phyloP scores from a whole-genome alignment of 2,888 invertebrate species.

The Tipula vernalis region DNA sequence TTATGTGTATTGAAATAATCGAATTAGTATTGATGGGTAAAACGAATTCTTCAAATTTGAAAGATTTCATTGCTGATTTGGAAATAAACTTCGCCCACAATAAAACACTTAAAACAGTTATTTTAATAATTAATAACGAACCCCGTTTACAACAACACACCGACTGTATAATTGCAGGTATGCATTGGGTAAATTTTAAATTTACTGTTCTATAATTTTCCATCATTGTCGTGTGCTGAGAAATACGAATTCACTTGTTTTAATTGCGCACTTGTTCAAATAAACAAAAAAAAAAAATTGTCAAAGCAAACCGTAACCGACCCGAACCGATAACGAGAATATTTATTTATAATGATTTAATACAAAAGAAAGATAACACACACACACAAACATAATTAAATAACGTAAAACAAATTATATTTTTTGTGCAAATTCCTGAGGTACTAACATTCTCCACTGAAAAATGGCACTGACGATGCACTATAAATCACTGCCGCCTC shows the following conservation, averaged over 20 bases:
- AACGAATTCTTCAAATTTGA: not conserved
- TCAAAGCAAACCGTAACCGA: not conserved
- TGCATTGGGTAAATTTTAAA: not conserved
- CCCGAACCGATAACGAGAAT: not conserved
- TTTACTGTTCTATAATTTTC: not conserved
- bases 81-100: not conserved
- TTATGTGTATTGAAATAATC: not conserved
- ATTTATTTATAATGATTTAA: not conserved
- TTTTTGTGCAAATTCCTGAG: not conserved
- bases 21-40: not conserved
- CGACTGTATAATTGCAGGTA: not conserved
- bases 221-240: not conserved
- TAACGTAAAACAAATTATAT: not conserved
- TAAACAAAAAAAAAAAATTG: not conserved
- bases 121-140: not conserved
- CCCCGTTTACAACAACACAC: not conserved
- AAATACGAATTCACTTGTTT: not conserved
- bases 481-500: constrained; percentile 34
- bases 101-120: not conserved
- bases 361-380: not conserved
- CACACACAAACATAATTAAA: not conserved
- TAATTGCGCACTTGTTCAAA: not conserved
- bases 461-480: constrained; percentile 29
- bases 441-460: constrained; percentile 29
- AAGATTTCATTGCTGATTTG: not conserved